Evolutionary conservation across 2,113 vertebrate genomes (phyloP), one percentile per base, ranked within the genome.

Genomic region (Indicator indicator): DNA sequence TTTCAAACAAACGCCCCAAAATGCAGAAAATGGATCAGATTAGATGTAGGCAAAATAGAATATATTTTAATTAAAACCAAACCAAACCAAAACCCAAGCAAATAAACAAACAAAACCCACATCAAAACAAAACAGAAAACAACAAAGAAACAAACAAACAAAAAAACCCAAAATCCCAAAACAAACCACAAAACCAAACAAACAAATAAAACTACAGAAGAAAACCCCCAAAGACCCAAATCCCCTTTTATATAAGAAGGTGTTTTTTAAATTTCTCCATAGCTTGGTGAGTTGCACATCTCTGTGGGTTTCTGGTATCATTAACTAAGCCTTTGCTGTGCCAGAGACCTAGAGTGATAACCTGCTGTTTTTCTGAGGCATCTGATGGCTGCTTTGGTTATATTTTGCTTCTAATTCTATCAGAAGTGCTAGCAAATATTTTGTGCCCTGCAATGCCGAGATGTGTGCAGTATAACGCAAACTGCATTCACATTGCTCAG

Each of bases 201-300:
- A 52, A 24, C 50, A 26, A 63, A 38, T 44, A 55, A 77, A 52
- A 52, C 50, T 13, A 52, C 23, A 52, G 50, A 20, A 13, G 24
- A 27, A 19, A 13, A 60, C 44, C 7, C 20, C 46, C 13, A 67
- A 52, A 69, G 72, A 33, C 4, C 55, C 21, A 50, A 50, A 11
- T 17, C 58, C 9, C 16, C 4, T 59, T 88, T 78, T 54, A 4
- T 33, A 16, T 16, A 1, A 44, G 9, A 46, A 24, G 3, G 0
- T 3, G 28, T 33, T 46, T 46, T 88, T 64, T 23, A 21, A 19
- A 52, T 80, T 90, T 48, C 11, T 11, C 75, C 79, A n/a, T 50
- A 64, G 16, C 50, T 36, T 1, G 5, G 9, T 14, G 11, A 46
- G 11, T 10, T 72, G 18, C 27, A 52, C 14, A 21, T 5, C 11